A percentile compares a stretch with the other conserved stretches of the same genome.
Evolutionary conservation across 2,113 vertebrate genomes (phyloP).

Genomic region (Silurus meridionalis): DNA sequence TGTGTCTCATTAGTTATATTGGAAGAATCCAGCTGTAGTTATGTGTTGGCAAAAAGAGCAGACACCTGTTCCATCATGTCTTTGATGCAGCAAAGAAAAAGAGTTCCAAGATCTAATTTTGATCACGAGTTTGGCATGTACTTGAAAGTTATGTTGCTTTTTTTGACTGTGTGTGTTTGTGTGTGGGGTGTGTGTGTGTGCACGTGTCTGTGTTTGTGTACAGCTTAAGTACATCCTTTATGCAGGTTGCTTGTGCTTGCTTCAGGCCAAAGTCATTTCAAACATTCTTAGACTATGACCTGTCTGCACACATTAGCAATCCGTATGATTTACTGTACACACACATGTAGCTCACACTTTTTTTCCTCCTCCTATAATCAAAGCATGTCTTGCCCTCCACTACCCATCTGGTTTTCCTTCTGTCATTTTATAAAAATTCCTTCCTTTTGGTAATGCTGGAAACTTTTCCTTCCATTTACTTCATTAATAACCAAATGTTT

Average conservation of each 20-base stretch:
- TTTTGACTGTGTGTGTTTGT: neutral
- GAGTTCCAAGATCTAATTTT: conserved; percentile 16
- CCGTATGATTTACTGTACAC: neutral
- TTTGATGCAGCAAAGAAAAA: neutral
- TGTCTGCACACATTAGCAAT: neutral
- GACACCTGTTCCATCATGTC: conserved; percentile 32
- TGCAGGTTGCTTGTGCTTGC: neutral
- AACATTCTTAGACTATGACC: neutral
- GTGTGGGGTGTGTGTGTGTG: neutral
- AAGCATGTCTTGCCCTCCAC: neutral
- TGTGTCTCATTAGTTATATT: conserved; percentile 30
- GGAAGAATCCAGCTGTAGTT: conserved; percentile 17
- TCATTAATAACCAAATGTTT: neutral
- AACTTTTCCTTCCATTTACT: neutral
- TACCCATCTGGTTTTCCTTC: conserved; percentile 22
- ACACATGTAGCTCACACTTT: neutral
- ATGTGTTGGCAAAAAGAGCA: conserved; percentile 19
- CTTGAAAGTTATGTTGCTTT: neutral
- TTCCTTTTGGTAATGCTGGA: neutral
- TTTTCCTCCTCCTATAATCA: neutral
- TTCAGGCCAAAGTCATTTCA: neutral
- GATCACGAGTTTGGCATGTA: neutral
- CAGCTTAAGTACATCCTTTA: neutral
- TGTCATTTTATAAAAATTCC: conserved; percentile 5
- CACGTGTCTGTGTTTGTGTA: neutral